Evolutionary conservation across 2,797 vertebrate species (phyloP).

Genomic region (Nannoperca australis): DNA sequence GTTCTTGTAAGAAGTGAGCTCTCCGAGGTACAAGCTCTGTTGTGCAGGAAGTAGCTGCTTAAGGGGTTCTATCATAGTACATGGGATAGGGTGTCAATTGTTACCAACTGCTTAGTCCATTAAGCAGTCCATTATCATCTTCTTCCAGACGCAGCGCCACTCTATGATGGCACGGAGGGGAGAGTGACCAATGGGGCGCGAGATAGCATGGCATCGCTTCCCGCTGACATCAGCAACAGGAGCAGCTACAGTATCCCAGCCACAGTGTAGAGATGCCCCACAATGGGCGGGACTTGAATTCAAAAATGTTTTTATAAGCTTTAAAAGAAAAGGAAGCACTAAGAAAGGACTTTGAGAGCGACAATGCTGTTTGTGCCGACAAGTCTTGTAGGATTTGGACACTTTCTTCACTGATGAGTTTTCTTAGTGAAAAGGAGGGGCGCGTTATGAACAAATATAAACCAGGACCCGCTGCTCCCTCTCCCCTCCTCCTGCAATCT

Average conservation of each 20-base stretch:
- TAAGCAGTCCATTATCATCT: constrained; percentile 73
- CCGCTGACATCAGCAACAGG: constrained; percentile 79
- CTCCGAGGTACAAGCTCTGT: constrained; percentile 10
- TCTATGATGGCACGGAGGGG: constrained; percentile 79
- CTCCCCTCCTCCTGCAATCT: constrained; percentile 74
- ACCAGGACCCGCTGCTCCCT: constrained; percentile 72
- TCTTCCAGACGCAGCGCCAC: constrained; percentile 82
- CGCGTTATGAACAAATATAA: constrained; percentile 7
- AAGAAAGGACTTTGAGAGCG: constrained; percentile 37
- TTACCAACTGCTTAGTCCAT: constrained; percentile 66
- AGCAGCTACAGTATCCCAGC: constrained; percentile 83
- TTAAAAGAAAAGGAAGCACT: constrained; percentile 21
- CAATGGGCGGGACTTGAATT: constrained; percentile 42
- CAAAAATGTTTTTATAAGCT: neutral
- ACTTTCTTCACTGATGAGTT: constrained; percentile 16
- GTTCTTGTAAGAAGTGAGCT: constrained; percentile 9
- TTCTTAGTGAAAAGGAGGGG: constrained; percentile 33
- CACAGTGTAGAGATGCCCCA: constrained; percentile 75
- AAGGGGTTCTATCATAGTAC: constrained; percentile 4
- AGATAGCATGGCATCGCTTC: constrained; percentile 77
- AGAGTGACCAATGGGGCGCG: constrained; percentile 80
- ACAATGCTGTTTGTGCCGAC: constrained; percentile 14
- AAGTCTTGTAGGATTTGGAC: constrained; percentile 28
- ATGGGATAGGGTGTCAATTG: constrained; percentile 35
- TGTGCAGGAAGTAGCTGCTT: constrained; percentile 20